Evolutionary conservation across 2,797 vertebrate genomes (phyloP).

Genomic region (Alectoris magna): DNA sequence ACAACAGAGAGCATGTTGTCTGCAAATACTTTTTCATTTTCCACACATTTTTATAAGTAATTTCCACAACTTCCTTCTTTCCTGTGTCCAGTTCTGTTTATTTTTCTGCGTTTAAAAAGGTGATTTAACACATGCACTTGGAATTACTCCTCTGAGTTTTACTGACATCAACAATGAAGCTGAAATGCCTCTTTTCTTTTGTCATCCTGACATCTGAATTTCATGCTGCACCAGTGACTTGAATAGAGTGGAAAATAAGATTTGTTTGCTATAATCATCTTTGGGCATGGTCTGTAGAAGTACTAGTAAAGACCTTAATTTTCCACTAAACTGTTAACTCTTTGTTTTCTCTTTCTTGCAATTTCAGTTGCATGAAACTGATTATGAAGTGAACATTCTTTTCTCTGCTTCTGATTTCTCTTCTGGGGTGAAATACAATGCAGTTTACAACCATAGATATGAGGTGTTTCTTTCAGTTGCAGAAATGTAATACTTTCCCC

Average conservation of each 20-base stretch:
- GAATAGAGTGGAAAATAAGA: neutral
- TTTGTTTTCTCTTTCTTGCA: neutral
- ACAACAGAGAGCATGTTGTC: neutral
- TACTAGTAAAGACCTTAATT: neutral
- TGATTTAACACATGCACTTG: neutral
- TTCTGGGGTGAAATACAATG: neutral
- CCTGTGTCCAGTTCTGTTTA: neutral
- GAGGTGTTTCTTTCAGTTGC: neutral
- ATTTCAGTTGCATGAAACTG: neutral
- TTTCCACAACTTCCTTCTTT: neutral
- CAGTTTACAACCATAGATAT: neutral
- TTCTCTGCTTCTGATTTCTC: neutral
- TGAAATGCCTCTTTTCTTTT: neutral
- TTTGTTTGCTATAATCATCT: neutral
- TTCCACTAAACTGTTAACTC: neutral
- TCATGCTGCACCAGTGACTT: neutral
- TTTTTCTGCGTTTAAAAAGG: neutral
- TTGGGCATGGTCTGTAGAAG: neutral
- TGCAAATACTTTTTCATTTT: neutral
- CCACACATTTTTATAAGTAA: neutral
- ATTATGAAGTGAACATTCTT: neutral
- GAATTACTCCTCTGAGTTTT: neutral
- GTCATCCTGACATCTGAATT: neutral
- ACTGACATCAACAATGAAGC: neutral
- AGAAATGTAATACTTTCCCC: neutral